phyloP scores from a whole-genome alignment of 1,140 invertebrate genomes.

The Zelostemma sp. region DNA sequence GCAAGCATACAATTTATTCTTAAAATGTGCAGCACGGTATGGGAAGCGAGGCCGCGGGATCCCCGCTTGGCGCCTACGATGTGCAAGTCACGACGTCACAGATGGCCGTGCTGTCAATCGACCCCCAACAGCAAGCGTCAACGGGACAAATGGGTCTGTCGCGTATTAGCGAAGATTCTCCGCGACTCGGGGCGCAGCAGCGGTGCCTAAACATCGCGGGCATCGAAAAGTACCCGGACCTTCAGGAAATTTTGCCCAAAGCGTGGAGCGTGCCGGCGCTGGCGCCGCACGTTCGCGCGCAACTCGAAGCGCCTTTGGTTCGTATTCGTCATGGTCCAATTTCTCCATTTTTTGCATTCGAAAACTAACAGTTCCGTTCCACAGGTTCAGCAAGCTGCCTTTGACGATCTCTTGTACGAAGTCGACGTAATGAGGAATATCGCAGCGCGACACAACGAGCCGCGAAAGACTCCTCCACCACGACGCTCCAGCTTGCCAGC shows the following conservation, averaged over 20 bases:
- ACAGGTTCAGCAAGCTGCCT: constrained; percentile 84
- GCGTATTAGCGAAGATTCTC: constrained; percentile 74
- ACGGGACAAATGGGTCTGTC: constrained; percentile 67
- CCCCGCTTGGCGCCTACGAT: constrained; percentile 46
- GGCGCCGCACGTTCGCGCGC: constrained; percentile 67
- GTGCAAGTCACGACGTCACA: constrained; percentile 46
- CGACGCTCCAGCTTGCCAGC: constrained; percentile 61
- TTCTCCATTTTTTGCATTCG: background rate
- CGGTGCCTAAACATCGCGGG: constrained; percentile 77
- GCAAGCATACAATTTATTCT: too few relatives aligned
- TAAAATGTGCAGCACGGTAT: constrained; percentile 30
- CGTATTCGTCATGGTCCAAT: constrained; percentile 38
- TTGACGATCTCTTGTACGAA: constrained; percentile 85
- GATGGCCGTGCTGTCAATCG: constrained; percentile 41
- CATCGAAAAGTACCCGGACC: constrained; percentile 77
- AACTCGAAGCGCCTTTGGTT: constrained; percentile 75
- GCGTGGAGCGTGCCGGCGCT: constrained; percentile 82
- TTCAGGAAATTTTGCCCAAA: constrained; percentile 77
- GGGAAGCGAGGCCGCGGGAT: constrained; percentile 45
- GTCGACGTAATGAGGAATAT: constrained; percentile 89
- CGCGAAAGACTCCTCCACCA: constrained; percentile 35
- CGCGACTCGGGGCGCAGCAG: constrained; percentile 38
- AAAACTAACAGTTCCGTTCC: background rate
- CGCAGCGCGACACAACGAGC: constrained; percentile 66
- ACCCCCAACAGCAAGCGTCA: constrained; percentile 43